A percentile compares a stretch with the other conserved stretches of the same genome.
phyloP scores from a whole-genome alignment of 2,797 vertebrate species.

The Acanthurus lineatus region DNA sequence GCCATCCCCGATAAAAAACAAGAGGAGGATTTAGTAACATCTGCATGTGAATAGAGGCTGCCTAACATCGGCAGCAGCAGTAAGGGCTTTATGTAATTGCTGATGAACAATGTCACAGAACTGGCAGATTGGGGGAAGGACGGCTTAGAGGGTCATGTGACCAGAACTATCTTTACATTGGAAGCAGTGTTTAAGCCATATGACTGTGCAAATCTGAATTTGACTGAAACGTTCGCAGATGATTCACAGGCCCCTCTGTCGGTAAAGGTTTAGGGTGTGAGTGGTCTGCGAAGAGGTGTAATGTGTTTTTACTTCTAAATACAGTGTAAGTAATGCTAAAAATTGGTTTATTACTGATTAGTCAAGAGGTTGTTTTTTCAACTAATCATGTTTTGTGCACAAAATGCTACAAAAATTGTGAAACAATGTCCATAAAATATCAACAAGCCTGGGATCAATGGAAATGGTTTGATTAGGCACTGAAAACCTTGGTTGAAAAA shows the following conservation, averaged over 20 bases:
- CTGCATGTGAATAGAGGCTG: slow-evolving; percentile 93
- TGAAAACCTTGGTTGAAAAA: background rate
- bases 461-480: too few relatives aligned
- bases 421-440: too few relatives aligned
- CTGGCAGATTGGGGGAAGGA: slow-evolving; percentile 42
- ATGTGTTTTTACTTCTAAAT: too few relatives aligned
- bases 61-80: slow-evolving; percentile 80
- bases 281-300: background rate
- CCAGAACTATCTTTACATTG: slow-evolving; percentile 27
- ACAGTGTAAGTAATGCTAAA: too few relatives aligned
- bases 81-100: slow-evolving; percentile 84
- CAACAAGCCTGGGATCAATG: too few relatives aligned
- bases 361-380: too few relatives aligned
- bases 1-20: slow-evolving; percentile 76
- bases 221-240: slow-evolving; percentile 18
- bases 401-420: too few relatives aligned
- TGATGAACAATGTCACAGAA: slow-evolving; percentile 80
- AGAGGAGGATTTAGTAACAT: slow-evolving; percentile 92
- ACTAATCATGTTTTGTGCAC: too few relatives aligned
- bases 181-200: slow-evolving; percentile 29
- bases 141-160: slow-evolving; percentile 39
- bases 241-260: background rate
- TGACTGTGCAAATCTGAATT: slow-evolving; percentile 56
- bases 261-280: background rate
- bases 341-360: too few relatives aligned